These are phyloP conservation scores for Bergia sp. DNA, from an alignment of 92 coral and sea anemone genomes.

Conservation along the genomic window DNA sequence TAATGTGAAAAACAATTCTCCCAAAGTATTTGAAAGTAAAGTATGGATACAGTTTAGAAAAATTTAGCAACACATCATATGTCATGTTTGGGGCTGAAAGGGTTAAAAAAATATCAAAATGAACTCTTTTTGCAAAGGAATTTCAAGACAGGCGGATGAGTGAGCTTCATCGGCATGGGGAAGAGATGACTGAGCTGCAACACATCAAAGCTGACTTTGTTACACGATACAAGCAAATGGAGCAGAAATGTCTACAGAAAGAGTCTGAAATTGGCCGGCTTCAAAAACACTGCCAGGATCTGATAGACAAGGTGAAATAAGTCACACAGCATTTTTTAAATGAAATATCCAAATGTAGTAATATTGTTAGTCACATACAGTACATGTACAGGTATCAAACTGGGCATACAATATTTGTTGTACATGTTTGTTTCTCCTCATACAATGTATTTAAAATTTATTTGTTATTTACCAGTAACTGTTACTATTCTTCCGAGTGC, in stretches of 20 bases:
- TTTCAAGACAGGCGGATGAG: constrained; percentile 83
- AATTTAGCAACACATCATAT: too few species aligned
- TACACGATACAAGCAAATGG: constrained; percentile 71
- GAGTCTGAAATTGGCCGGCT: constrained; percentile 83
- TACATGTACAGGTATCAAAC: background rate
- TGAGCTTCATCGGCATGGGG: constrained; percentile 94
- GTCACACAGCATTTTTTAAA: background rate
- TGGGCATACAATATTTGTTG: too few species aligned
- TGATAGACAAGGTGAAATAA: constrained; percentile 66
- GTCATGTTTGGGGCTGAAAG: background rate
- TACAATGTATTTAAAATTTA: too few species aligned
- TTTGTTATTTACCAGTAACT: too few species aligned
- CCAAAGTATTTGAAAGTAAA: too few species aligned
- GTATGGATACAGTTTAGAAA: too few species aligned
- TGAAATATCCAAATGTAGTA: background rate
- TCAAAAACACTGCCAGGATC: constrained; percentile 76
- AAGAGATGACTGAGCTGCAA: constrained; percentile 81
- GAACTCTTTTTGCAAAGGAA: constrained; percentile 58
- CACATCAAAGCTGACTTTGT: constrained; percentile 75
- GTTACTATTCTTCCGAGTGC: too few species aligned
- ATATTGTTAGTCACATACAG: background rate
- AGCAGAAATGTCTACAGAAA: constrained; percentile 79
- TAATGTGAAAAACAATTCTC: too few species aligned
- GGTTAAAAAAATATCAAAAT: background rate
- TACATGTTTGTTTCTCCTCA: too few species aligned